phyloP scores from a whole-genome alignment of 2,888 invertebrate genomes.

The Stenodema calcarata region DNA sequence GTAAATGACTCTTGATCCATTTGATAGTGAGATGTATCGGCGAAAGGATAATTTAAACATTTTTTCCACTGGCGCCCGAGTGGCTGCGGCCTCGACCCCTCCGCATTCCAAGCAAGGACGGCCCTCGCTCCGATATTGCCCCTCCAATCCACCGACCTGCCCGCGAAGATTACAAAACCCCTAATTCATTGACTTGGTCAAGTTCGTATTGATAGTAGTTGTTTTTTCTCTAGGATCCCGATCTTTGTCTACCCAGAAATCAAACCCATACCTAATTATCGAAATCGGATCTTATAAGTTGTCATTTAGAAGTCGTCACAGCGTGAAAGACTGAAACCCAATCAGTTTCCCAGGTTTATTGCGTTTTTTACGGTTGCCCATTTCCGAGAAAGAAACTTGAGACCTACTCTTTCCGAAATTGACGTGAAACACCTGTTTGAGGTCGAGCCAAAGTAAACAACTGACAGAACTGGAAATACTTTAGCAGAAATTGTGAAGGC shows the following conservation, averaged over 20 bases:
- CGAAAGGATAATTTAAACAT: not conserved
- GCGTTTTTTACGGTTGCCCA: not conserved
- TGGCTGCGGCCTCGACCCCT: constrained; percentile 20
- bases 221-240: not conserved
- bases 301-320: not conserved
- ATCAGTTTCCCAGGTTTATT: not conserved
- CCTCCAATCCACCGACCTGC: not conserved
- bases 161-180: constrained; percentile 1
- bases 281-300: not conserved
- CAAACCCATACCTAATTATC: not conserved
- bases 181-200: constrained; percentile 1
- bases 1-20: not conserved
- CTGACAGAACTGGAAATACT: too few relatives aligned
- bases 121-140: constrained; percentile 16
- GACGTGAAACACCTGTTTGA: too few relatives aligned
- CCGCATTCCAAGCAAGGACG: constrained; percentile 34
- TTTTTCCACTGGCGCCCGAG: not conserved
- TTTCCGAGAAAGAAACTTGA: too few relatives aligned
- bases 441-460: too few relatives aligned
- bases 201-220: not conserved
- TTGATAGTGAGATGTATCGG: not conserved
- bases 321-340: not conserved
- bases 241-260: not conserved
- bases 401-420: too few relatives aligned
- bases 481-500: too few relatives aligned